phyloP scores from a whole-genome alignment of 1,140 invertebrate species.

The Saxidomus purpurata region DNA sequence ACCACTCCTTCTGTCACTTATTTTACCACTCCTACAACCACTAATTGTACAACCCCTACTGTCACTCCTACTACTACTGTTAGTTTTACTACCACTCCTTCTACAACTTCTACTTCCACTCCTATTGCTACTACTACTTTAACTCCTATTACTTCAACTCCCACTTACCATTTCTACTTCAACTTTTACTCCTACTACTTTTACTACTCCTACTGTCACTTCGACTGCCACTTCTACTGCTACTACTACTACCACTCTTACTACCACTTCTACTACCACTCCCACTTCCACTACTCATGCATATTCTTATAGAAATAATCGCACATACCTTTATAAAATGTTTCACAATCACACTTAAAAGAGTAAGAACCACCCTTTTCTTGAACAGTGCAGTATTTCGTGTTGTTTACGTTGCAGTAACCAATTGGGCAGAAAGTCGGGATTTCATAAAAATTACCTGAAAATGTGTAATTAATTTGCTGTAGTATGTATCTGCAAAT shows the following conservation, averaged over 20 bases:
- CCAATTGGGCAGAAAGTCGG: not conserved
- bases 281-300: no score
- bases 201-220: no score
- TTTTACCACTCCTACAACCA: constrained; percentile 16
- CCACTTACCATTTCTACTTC: no score
- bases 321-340: not conserved
- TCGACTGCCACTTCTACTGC: no score
- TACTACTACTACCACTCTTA: no score
- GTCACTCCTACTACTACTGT: constrained; percentile 22
- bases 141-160: not conserved
- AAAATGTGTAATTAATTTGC: no score
- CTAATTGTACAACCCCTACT: constrained; percentile 2
- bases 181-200: no score
- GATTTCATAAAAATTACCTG: not conserved
- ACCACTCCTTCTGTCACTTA: no score
- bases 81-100: constrained; percentile 8
- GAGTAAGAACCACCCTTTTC: not conserved
- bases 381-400: not conserved
- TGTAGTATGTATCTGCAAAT: no score
- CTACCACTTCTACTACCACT: no score
- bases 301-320: no score
- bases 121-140: constrained; percentile 11
- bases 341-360: not conserved
- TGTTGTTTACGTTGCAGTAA: not conserved
- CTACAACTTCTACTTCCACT: constrained; percentile 16